Evolutionary conservation across 2,113 vertebrate species (phyloP).

Genomic region (Mesembrinibis cayennensis): DNA sequence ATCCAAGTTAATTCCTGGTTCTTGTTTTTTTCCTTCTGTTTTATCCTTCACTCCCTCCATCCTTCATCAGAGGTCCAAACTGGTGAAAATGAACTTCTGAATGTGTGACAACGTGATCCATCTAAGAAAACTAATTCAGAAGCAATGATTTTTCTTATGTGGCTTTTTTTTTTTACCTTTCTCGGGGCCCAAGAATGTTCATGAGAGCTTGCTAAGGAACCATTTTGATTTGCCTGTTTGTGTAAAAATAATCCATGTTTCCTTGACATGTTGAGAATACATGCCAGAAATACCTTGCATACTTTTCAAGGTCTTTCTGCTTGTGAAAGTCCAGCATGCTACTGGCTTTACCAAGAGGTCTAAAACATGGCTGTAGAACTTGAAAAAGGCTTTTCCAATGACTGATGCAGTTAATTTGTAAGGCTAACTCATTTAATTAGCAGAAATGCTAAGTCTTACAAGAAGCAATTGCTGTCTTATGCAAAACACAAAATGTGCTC

Average conservation of each 20-base stretch:
- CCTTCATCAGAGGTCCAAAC: neutral
- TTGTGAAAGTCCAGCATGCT: neutral
- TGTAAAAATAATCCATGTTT: conserved; percentile 42
- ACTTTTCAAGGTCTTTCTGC: conserved; percentile 29
- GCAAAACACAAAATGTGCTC: neutral
- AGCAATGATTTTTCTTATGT: neutral
- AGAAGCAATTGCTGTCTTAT: neutral
- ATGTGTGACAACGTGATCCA: neutral
- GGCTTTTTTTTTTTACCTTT: neutral
- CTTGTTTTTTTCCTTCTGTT: neutral
- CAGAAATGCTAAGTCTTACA: neutral
- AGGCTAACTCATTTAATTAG: neutral
- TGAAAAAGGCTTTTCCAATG: neutral
- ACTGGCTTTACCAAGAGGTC: neutral
- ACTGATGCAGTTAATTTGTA: neutral
- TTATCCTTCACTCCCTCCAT: neutral
- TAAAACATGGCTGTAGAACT: neutral
- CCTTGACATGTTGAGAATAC: conserved; percentile 24
- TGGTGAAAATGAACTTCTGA: neutral
- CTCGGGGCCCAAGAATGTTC: neutral
- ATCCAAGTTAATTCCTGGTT: neutral
- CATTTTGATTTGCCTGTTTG: conserved; percentile 22
- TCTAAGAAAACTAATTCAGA: neutral
- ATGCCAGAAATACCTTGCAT: conserved; percentile 55
- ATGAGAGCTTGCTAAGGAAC: neutral